A percentile compares a stretch with the other conserved stretches of the same genome.
phyloP scores from a whole-genome alignment of 2,113 vertebrate genomes.

The Machaerirhynchus nigripectus region DNA sequence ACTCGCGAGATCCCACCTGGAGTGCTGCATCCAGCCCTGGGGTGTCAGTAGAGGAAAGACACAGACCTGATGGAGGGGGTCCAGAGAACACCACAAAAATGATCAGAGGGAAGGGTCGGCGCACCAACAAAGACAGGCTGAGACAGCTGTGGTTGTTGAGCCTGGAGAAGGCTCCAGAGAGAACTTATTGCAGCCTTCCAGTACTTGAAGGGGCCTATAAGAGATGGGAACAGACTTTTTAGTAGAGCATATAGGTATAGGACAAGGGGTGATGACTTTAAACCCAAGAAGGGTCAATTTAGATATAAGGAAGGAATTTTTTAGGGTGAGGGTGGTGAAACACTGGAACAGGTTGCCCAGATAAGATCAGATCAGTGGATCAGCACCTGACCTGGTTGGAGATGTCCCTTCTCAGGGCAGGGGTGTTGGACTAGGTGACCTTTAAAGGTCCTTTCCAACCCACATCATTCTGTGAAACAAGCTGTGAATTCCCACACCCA shows the following conservation, averaged over 20 bases:
- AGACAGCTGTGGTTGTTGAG: background rate
- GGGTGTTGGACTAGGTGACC: background rate
- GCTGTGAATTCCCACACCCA: background rate
- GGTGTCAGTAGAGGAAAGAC: background rate
- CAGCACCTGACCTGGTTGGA: background rate
- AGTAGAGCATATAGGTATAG: accelerated
- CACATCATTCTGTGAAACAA: background rate
- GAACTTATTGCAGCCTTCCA: background rate
- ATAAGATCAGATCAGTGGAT: background rate
- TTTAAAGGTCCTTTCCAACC: background rate
- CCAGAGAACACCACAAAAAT: background rate
- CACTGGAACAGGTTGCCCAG: background rate
- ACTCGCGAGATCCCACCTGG: accelerated
- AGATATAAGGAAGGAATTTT: background rate
- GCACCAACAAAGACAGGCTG: background rate
- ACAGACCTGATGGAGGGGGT: background rate
- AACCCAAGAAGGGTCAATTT: background rate
- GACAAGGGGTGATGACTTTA: background rate
- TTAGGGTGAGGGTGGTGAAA: background rate
- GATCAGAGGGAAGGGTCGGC: background rate
- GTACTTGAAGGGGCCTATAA: background rate
- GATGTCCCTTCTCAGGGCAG: background rate
- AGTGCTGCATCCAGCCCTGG: background rate
- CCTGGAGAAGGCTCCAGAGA: background rate
- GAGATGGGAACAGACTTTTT: background rate